Evolutionary conservation across 2,888 invertebrate genomes (phyloP), one percentile per base, ranked within the genome.

Genomic region (Eumacrocentrus americanus): DNA sequence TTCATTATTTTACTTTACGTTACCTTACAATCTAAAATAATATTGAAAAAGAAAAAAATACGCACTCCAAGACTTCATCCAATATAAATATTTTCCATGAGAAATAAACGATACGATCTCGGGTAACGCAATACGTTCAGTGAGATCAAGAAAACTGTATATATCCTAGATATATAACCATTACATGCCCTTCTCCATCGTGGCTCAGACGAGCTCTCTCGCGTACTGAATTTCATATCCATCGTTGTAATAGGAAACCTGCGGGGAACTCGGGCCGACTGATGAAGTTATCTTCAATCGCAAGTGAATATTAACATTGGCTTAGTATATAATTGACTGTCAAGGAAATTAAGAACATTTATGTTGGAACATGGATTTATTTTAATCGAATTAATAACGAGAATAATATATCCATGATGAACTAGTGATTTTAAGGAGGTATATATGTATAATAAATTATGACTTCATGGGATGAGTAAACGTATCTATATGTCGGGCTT

Each of bases 211-310:
- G n/a, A 20, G 44, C 11, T 9, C 42, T 42, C 5, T 42, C 5
- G n/a, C 34, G 20, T 25, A 35, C 18, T 18, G 35, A 50, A 50
- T 50, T 50, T 29, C 50, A 50, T n/a, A n/a, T 50, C 16, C 34
- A 18, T 9, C 18, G 14, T 23, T 48, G 50, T 34, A 50, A 50
- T 35, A 34, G 4, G 35, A 50, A 29, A 50, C 34, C 11, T 18
- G 35, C 14, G 9, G 9, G 5, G 35, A 14, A 25, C 48, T 29
- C 29, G 34, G 34, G 34, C 50, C 11, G n/a, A 14, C 5, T 16
- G 18, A 50, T 35, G 23, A 23, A 29, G 18, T 35, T 34, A 16
- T 29, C n/a, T 11, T 35, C 4, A 20, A 44, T 22, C 22, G 22
- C n/a, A 20, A 44, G n/a, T 44, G 1, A 22, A 29, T 9, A 29